These are phyloP conservation scores for Prionace glauca DNA, from an alignment of 2,797 vertebrate species.

Conservation along the genomic window DNA sequence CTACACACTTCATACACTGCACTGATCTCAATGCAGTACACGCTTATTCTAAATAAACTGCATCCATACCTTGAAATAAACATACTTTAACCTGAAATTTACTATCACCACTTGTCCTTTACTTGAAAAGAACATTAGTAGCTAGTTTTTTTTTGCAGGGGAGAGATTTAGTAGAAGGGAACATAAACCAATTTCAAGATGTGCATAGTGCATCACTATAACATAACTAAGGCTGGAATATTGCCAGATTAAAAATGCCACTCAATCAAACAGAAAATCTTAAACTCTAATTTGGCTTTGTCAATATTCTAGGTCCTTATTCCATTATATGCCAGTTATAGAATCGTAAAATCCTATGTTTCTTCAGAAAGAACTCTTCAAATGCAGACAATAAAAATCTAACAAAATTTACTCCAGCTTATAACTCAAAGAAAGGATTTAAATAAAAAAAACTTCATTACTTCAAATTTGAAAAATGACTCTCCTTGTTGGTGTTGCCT, in stretches of 20 bases:
- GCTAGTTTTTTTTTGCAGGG: too few relatives aligned
- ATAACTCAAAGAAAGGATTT: too few relatives aligned
- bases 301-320: background rate
- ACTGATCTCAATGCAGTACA: background rate
- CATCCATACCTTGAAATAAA: background rate
- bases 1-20: background rate
- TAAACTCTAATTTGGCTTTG: background rate
- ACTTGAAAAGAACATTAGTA: too few relatives aligned
- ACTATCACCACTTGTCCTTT: background rate
- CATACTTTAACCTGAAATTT: background rate
- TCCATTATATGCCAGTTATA: too few relatives aligned
- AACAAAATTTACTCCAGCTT: too few relatives aligned
- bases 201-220: background rate
- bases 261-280: background rate
- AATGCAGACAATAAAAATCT: too few relatives aligned
- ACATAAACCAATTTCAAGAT: background rate
- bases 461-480: background rate
- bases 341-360: too few relatives aligned
- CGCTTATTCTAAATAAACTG: background rate
- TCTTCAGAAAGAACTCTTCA: too few relatives aligned
- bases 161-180: background rate
- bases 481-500: background rate
- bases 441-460: too few relatives aligned
- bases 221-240: background rate
- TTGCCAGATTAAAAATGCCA: background rate